Evolutionary conservation across 2,113 vertebrate species (phyloP).

Genomic region (Menura novaehollandiae): DNA sequence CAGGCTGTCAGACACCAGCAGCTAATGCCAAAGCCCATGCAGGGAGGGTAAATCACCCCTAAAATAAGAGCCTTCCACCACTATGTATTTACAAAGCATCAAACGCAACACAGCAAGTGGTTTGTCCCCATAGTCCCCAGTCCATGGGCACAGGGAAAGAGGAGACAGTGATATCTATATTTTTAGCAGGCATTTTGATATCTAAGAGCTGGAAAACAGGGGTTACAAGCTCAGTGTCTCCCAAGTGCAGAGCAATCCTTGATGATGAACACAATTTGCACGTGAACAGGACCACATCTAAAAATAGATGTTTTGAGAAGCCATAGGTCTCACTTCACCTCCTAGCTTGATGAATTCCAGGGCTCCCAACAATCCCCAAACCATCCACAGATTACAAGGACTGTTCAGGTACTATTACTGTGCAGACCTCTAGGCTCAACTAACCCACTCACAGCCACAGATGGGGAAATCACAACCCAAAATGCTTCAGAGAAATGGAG

Average conservation of each 20-base stretch:
- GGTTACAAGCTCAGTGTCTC: neutral
- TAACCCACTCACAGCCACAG: rapidly evolving
- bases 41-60: neutral
- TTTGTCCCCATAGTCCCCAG: neutral
- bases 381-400: neutral
- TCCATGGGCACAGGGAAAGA: rapidly evolving
- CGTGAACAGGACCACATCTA: neutral
- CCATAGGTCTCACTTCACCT: neutral
- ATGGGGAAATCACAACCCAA: neutral
- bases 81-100: neutral
- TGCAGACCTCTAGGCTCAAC: neutral
- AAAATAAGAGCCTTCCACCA: neutral
- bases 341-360: neutral
- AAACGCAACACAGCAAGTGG: neutral
- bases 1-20: neutral
- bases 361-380: neutral
- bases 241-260: neutral
- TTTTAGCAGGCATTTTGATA: neutral
- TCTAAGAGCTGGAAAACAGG: neutral
- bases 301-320: neutral
- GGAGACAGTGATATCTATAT: rapidly evolving
- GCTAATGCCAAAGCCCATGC: neutral
- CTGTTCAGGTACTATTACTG: rapidly evolving
- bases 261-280: neutral
- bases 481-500: neutral